These are phyloP conservation scores for Andrena flavipes DNA, from an alignment of 2,888 invertebrate species.

Conservation along the genomic window DNA sequence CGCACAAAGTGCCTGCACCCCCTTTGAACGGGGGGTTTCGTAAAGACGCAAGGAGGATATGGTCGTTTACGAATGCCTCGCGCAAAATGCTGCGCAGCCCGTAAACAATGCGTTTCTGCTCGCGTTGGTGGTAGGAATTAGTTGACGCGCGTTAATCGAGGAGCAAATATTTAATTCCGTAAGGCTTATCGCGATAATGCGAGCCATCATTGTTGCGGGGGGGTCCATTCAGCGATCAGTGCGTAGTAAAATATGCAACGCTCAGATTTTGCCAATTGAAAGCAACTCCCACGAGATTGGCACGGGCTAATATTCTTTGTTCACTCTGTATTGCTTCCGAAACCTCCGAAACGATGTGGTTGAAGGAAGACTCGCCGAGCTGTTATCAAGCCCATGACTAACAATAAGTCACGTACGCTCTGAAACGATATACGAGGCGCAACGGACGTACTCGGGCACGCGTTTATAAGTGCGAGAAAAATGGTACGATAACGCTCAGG, in stretches of 20 bases:
- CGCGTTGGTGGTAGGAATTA: neutral
- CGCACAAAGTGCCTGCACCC: slow-evolving; percentile 1
- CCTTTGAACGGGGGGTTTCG: slow-evolving; percentile 3
- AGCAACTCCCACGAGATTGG: neutral
- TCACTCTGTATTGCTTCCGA: neutral
- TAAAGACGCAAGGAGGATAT: neutral
- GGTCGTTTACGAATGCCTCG: neutral
- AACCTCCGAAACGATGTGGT: slow-evolving; percentile 10
- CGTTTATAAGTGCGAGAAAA: slow-evolving; percentile 45
- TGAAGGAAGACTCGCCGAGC: slow-evolving; percentile 14
- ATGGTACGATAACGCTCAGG: slow-evolving; percentile 53
- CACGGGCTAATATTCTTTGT: neutral
- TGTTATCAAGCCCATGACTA: slow-evolving; percentile 38
- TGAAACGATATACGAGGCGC: slow-evolving; percentile 25
- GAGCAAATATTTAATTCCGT: slow-evolving; percentile 1
- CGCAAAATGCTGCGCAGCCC: neutral
- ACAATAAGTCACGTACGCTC: slow-evolving; percentile 40
- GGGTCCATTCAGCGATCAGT: neutral
- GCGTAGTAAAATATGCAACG: neutral
- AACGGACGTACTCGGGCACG: slow-evolving; percentile 36
- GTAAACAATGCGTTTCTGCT: neutral
- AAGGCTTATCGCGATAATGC: slow-evolving; percentile 1
- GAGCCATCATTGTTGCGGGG: slow-evolving; percentile 5
- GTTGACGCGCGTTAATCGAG: neutral
- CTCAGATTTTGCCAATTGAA: slow-evolving; percentile 16